Base-by-base conservation (phyloP, 2,113 vertebrate genomes). In the Podarcis raffonei region DNA sequence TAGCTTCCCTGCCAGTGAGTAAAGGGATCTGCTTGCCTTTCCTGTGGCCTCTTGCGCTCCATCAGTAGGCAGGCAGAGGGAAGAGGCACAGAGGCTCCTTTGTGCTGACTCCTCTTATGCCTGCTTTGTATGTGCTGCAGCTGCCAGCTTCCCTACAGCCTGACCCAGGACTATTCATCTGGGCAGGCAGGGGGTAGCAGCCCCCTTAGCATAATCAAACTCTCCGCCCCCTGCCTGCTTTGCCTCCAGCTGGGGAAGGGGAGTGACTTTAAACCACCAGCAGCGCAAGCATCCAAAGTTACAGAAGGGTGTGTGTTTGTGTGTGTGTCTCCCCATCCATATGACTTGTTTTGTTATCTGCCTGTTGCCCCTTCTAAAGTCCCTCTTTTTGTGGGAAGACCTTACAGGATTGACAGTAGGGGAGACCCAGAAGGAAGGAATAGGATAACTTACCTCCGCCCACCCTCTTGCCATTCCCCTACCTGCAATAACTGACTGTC, bases 71-170 rank as follows among this genome's bases (percentile, higher is more conserved):
- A 68, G 59, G 65, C 87, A 81, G 86, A 84, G 32, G 88, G 78
- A 1, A 18, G 0, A 0, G 84, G 94, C 96, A 97, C 96, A 97
- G 97, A 97, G 94, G 94, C 85, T 89, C 87, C 95, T 97, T 97
- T 97, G 97, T 96, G 94, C 94, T 93, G 88, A 72, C 0, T 92
- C 84, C 57, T 85, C 95, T 94, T 79, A 39, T 93, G 95, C 95
- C 95, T 96, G 97, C 94, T 96, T 96, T 96, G 95, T 96, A 96
- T 96, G 96, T 94, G 92, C 92, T 93, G 91, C 95, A 94, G 92
- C 90, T 93, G 91, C 94, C 96, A 95, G 93, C 95, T 95, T 93
- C 6, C 86, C 94, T 92, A 84, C 95, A 94, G 93, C 57, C 80
- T 84, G 84, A 93, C 94, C 91, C 87, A 93, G 88, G 94, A 93